phyloP scores from a whole-genome alignment of 1,140 invertebrate species.

The Drosophila pachea region DNA sequence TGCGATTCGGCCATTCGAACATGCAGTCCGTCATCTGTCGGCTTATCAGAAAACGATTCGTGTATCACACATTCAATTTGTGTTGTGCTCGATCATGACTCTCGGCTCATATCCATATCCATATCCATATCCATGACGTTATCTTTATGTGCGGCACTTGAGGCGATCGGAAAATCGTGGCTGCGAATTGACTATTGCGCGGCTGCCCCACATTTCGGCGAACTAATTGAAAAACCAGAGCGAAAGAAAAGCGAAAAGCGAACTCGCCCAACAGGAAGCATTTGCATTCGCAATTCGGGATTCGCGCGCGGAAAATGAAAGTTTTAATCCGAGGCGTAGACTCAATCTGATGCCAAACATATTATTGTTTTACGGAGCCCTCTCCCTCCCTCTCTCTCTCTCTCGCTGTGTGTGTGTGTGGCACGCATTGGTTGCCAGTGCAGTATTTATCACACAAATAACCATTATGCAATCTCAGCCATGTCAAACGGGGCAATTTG shows the following conservation, averaged over 20 bases:
- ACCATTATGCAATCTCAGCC: slow-evolving; percentile 34
- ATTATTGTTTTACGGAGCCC: slow-evolving; percentile 23
- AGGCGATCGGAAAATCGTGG: not conserved
- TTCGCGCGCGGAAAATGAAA: slow-evolving; percentile 67
- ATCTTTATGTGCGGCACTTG: not conserved
- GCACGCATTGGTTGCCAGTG: slow-evolving; percentile 25
- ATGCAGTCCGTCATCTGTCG: slow-evolving; percentile 2
- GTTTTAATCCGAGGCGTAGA: slow-evolving; percentile 51
- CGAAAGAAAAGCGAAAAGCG: slow-evolving; percentile 13
- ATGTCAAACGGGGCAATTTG: slow-evolving; percentile 20
- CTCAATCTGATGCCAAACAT: not conserved
- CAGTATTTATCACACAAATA: slow-evolving; percentile 36
- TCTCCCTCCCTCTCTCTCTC: not conserved
- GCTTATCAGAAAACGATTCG: slow-evolving; percentile 65
- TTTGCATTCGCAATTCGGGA: slow-evolving; percentile 63
- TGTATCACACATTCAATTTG: slow-evolving; percentile 31
- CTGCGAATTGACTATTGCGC: not conserved
- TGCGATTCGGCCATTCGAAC: too few relatives aligned
- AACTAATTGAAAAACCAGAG: not conserved
- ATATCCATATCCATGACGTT: not conserved
- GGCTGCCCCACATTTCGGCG: not conserved
- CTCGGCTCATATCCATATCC: slow-evolving; percentile 10
- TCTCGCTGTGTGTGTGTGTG: not conserved
- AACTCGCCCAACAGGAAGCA: slow-evolving; percentile 71
- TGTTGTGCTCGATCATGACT: slow-evolving; percentile 46